A percentile compares a stretch with the other conserved stretches of the same genome.
phyloP scores from a whole-genome alignment of 2,888 invertebrate genomes.

The Pammene aurita region DNA sequence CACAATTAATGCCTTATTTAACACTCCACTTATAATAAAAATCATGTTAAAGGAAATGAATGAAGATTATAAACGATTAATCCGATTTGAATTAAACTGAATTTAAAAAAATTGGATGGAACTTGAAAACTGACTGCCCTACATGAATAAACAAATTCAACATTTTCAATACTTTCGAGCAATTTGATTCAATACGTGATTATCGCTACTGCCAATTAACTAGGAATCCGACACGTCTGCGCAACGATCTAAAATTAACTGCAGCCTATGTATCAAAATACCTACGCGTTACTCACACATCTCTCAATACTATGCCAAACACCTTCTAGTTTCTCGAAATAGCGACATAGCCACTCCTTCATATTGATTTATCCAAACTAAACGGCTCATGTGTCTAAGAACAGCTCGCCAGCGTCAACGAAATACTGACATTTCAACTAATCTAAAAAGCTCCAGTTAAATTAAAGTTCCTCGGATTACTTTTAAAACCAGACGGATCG shows the following conservation, averaged over 20 bases:
- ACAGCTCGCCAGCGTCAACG: conserved; percentile 52
- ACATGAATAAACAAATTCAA: conserved; percentile 1
- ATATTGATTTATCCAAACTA: conserved; percentile 74
- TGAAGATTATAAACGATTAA: conserved; percentile 42
- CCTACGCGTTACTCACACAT: conserved; percentile 81
- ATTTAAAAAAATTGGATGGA: too few relatives aligned
- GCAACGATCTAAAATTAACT: conserved; percentile 83
- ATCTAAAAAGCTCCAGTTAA: conserved; percentile 13
- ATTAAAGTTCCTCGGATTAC: conserved; percentile 33
- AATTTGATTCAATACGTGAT: conserved; percentile 67
- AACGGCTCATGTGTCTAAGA: conserved; percentile 57
- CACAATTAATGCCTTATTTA: conserved; percentile 77
- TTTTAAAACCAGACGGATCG: conserved; percentile 53
- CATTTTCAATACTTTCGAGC: conserved; percentile 40
- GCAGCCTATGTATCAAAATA: conserved; percentile 84
- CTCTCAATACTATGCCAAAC: conserved; percentile 83
- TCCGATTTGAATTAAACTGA: not conserved
- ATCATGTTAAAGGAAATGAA: conserved; percentile 48
- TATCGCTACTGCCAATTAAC: conserved; percentile 81
- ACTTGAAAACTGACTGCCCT: not conserved
- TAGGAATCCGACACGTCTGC: conserved; percentile 82
- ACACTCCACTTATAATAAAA: conserved; percentile 62
- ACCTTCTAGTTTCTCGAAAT: conserved; percentile 82
- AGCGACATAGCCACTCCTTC: conserved; percentile 70
- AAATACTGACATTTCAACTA: conserved; percentile 33